Percentiles rank a stretch among this genome's conserved stretches.
Conservation (phyloP, 2,797 vertebrate species). For the Cephalopachus bancanus region DNA sequence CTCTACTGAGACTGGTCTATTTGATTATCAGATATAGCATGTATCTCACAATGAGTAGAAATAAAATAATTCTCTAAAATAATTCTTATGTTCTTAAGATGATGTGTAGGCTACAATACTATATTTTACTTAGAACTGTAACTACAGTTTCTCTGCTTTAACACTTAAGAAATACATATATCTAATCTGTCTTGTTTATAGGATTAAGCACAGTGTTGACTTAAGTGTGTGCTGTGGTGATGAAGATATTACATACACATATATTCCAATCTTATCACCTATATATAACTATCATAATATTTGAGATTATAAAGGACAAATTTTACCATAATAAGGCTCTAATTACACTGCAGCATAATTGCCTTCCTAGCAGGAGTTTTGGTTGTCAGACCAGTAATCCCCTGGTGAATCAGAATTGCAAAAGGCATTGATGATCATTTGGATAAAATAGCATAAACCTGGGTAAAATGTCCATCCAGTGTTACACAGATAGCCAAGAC, state of each 20-base stretch:
- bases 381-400: neutral
- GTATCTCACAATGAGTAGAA: neutral
- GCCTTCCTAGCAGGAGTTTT: neutral
- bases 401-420: constrained; percentile 49
- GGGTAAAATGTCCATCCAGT: neutral
- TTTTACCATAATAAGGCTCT: neutral
- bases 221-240: neutral
- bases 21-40: neutral
- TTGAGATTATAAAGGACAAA: neutral
- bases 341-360: constrained; percentile 22
- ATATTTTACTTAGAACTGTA: neutral
- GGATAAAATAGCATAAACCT: constrained; percentile 55
- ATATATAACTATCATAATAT: constrained; percentile 5
- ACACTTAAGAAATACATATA: neutral
- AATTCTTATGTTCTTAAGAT: neutral
- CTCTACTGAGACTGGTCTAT: neutral
- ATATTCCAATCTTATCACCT: neutral
- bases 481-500: neutral
- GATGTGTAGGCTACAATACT: neutral
- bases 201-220: neutral
- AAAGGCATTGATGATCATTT: constrained; percentile 48
- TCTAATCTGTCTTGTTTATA: neutral
- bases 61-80: neutral
- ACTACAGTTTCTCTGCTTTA: neutral
- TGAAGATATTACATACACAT: neutral